Conservation (phyloP, 2,888 invertebrate species). For the Meloe dianella region DNA sequence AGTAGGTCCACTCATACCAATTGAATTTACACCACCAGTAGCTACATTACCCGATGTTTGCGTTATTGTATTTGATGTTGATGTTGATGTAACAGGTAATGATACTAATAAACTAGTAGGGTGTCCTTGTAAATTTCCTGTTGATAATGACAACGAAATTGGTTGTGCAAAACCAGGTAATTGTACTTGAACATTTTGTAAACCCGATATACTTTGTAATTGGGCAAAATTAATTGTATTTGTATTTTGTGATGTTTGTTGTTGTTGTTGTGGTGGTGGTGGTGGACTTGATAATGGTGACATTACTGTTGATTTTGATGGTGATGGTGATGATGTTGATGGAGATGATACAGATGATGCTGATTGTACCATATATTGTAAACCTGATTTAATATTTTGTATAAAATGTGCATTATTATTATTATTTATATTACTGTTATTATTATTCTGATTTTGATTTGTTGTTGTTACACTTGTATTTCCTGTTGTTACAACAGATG, state of each 20-base stretch:
- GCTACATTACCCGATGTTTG: constrained; percentile 42
- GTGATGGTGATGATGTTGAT: constrained; percentile 43
- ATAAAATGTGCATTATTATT: constrained; percentile 45
- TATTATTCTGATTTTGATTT: constrained; percentile 16
- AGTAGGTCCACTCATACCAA: constrained; percentile 48
- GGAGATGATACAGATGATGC: constrained; percentile 45
- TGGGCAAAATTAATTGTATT: constrained; percentile 78
- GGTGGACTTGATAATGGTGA: constrained; percentile 69
- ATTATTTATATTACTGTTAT: too few relatives aligned
- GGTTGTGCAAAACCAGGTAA: constrained; percentile 86
- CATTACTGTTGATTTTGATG: constrained; percentile 54
- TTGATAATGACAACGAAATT: constrained; percentile 77
- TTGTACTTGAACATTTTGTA: constrained; percentile 82
- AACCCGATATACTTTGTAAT: constrained; percentile 70
- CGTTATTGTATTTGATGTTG: constrained; percentile 55
- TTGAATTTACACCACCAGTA: constrained; percentile 34
- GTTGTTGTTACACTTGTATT: constrained; percentile 29
- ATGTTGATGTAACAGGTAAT: constrained; percentile 55
- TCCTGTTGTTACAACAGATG: constrained; percentile 46
- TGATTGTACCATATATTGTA: constrained; percentile 47
- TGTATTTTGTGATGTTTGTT: constrained; percentile 59
- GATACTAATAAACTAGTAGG: constrained; percentile 56
- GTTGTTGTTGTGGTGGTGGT: constrained; percentile 50
- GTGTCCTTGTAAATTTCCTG: constrained; percentile 63
- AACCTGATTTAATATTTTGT: constrained; percentile 48